A percentile compares a stretch with the other conserved stretches of the same genome.
These are phyloP conservation scores for Lacanobia wlatinum DNA, from an alignment of 2,888 invertebrate species.

Conservation along the genomic window DNA sequence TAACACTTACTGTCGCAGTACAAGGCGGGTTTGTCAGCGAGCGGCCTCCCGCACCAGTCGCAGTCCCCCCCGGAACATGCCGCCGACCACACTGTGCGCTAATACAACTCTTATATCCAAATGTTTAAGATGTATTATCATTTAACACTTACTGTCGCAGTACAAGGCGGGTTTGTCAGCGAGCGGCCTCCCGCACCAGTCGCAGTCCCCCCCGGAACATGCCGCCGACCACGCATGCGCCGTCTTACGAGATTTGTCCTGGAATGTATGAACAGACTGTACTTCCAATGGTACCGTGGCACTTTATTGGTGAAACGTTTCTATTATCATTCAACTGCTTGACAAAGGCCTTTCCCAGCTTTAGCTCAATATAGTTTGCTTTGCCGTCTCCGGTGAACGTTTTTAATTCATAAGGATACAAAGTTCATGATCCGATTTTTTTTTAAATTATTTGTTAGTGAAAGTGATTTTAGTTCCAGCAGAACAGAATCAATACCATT, in stretches of 20 bases:
- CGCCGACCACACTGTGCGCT: constrained; percentile 95
- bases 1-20: constrained; percentile 96
- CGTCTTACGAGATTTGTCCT: constrained; percentile 95
- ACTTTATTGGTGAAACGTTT: constrained; percentile 35
- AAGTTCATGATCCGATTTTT: no score
- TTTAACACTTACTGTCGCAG: constrained; percentile 95
- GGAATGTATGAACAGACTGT: constrained; percentile 48
- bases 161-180: constrained; percentile 95
- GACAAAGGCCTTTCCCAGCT: background rate
- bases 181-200: constrained; percentile 95
- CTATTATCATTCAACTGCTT: background rate
- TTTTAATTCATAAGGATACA: no score
- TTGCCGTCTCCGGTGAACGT: no score
- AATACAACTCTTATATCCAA: no score
- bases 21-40: constrained; percentile 95
- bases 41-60: constrained; percentile 95
- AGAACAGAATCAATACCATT: no score
- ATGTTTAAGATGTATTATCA: no score
- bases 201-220: constrained; percentile 92
- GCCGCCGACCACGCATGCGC: constrained; percentile 95
- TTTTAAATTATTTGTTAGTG: no score
- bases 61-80: constrained; percentile 92
- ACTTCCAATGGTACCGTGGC: constrained; percentile 48
- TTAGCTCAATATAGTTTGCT: background rate
- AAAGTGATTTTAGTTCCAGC: no score